These are phyloP conservation scores for Silurus glanis DNA, from an alignment of 2,113 vertebrate genomes.

Conservation along the genomic window DNA sequence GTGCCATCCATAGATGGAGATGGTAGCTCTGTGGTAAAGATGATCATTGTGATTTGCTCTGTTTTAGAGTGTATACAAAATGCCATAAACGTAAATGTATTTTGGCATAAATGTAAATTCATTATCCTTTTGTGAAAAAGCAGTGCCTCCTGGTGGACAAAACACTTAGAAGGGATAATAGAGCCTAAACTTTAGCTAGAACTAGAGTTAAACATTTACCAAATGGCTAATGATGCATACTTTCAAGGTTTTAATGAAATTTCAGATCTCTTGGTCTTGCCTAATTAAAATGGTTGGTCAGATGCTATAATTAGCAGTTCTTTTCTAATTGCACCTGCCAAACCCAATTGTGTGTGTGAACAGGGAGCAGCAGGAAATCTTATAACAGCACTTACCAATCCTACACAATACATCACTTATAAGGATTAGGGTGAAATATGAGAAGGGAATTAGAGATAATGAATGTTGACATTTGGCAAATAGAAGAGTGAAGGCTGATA, in stretches of 20 bases:
- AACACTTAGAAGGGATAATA: background rate
- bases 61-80: no score
- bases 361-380: background rate
- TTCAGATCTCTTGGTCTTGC: background rate
- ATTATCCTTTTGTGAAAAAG: background rate
- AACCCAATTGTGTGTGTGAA: background rate
- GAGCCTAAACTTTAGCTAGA: background rate
- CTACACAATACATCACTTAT: background rate
- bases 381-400: background rate
- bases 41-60: no score
- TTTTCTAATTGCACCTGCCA: background rate
- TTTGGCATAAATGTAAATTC: no score
- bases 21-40: no score
- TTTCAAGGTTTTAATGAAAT: background rate
- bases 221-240: background rate
- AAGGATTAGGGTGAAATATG: background rate
- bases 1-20: no score
- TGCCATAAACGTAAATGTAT: no score
- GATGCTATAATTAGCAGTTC: background rate
- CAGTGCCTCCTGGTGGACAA: constrained; percentile 15
- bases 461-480: background rate
- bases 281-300: background rate
- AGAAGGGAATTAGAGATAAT: background rate
- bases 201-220: background rate
- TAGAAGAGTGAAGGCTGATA: background rate